Evolutionary conservation across 1,140 invertebrate species (phyloP), one percentile per base, ranked within the genome.

Genomic region (Chelonus insularis): DNA sequence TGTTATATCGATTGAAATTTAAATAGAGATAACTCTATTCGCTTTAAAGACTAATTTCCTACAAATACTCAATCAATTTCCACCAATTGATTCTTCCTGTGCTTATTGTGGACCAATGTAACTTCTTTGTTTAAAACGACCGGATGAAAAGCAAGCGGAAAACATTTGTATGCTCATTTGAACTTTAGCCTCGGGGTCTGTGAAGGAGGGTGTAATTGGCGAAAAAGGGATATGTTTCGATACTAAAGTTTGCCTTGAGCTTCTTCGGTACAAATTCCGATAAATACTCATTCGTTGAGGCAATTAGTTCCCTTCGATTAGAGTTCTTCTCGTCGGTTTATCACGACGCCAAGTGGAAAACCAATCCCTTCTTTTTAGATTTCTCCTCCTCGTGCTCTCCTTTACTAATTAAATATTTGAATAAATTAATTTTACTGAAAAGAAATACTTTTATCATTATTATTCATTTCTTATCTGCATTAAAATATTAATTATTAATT

Each of bases 11-110:
- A 29, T 8, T 16, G 3, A 18, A 8, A 21, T 16, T 16, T 14
- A 18, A 16, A 18, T 16, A 8, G 16, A 43, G 41, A 43, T 16
- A 14, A 43, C 59, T 63, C 72, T 72, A 72, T 72, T 72, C 72
- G 71, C 68, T 66, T 67, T 72, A 65, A 66, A 67, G 70, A 72
- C 69, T 72, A 71, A 72, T 72, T 72, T 70, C 71, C 68, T 43
- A 18, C 12, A 69, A 8, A 72, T 70, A 67, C 70, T 71, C 70
- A 72, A 62, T 65, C 71, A 72, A 72, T 72, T 72, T 72, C 67
- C 68, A 29, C 7, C 25, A 3, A 72, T 63, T 50, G 63, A 43
- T 16, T 43, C 18, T 16, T 14, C 41, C n/a, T n/a, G n/a, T n/a
- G n/a, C n/a, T n/a, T n/a, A n/a, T n/a, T n/a, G n/a, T n/a, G n/a